Percentiles rank a stretch among this genome's conserved stretches.
These are phyloP conservation scores for Tenebrosternarchus preto DNA, from an alignment of 2,113 vertebrate species.

Conservation along the genomic window DNA sequence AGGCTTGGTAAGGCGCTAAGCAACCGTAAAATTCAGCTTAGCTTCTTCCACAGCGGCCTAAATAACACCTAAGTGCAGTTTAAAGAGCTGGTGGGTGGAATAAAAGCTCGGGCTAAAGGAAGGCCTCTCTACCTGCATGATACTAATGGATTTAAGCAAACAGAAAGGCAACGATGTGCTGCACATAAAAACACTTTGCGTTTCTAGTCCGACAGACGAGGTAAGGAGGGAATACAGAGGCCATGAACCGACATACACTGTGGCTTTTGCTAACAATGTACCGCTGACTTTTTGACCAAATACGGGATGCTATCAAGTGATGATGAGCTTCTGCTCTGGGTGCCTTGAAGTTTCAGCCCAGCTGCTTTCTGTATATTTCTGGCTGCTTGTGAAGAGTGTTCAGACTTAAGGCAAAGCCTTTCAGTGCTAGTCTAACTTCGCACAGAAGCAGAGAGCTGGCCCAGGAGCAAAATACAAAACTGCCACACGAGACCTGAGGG, in stretches of 20 bases:
- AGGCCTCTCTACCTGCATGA: conserved; percentile 42
- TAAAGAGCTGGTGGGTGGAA: conserved; percentile 51
- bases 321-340: too few species aligned
- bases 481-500: neutral
- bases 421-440: too few species aligned
- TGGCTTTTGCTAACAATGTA: too few species aligned
- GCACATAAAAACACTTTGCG: conserved; percentile 10
- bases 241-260: neutral
- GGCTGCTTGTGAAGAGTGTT: neutral
- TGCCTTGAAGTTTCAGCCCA: neutral
- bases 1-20: conserved; percentile 50
- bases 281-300: too few species aligned
- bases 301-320: too few species aligned
- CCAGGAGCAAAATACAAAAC: neutral
- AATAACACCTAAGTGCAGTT: conserved; percentile 35
- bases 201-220: conserved; percentile 8
- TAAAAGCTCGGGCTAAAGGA: conserved; percentile 45
- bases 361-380: neutral
- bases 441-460: neutral
- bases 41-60: conserved; percentile 47
- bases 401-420: too few species aligned
- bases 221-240: neutral
- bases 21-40: conserved; percentile 52
- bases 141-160: conserved; percentile 46
- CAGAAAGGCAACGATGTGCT: conserved; percentile 10